A percentile compares a stretch with the other conserved stretches of the same genome.
phyloP scores from a whole-genome alignment of 2,797 vertebrate genomes.

The Micropoecilia bifurca region DNA sequence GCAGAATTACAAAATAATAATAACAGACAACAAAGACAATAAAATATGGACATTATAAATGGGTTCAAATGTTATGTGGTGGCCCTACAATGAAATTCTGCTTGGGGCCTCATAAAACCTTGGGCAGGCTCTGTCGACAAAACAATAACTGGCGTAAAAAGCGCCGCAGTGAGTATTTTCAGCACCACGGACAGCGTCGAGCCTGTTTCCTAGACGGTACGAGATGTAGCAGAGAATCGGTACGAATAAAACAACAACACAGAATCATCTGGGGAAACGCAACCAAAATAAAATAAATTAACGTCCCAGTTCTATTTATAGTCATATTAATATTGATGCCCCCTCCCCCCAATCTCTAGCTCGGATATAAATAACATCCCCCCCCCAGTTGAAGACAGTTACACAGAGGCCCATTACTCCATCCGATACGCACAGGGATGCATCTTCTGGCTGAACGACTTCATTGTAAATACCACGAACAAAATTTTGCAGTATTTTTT shows the following conservation, averaged over 20 bases:
- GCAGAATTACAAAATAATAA: background rate
- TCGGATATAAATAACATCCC: constrained; percentile 63
- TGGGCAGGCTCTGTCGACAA: background rate
- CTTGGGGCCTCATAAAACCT: background rate
- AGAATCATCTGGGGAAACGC: constrained; percentile 22
- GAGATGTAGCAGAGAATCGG: background rate
- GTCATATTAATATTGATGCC: constrained; percentile 78
- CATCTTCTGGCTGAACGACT: background rate
- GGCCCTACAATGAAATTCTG: background rate
- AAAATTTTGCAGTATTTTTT: background rate
- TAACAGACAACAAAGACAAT: background rate
- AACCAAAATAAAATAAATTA: constrained; percentile 58
- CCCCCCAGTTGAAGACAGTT: constrained; percentile 47
- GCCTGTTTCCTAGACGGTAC: background rate
- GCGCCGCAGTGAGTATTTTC: constrained; percentile 38
- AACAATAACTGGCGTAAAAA: constrained; percentile 18
- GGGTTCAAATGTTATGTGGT: background rate
- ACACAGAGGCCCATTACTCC: constrained; percentile 4
- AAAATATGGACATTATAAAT: background rate
- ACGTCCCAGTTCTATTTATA: constrained; percentile 78
- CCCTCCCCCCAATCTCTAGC: constrained; percentile 42
- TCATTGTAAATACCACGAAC: background rate
- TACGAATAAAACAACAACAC: background rate
- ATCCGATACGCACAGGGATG: background rate
- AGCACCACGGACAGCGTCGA: constrained; percentile 48